These are phyloP conservation scores for Zaprionus vittiger DNA, from an alignment of 1,140 invertebrate species.

Conservation along the genomic window DNA sequence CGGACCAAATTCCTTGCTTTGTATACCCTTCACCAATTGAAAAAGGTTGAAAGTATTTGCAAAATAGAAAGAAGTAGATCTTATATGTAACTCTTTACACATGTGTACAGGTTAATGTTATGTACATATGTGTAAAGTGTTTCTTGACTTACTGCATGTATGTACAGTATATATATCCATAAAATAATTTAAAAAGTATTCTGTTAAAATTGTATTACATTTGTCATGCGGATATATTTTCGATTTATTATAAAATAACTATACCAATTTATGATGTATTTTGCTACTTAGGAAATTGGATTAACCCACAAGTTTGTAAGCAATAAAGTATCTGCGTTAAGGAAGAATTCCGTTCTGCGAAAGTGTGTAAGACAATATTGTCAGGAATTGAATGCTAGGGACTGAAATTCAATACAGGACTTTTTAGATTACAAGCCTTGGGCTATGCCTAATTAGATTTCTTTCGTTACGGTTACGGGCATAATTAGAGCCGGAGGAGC, in stretches of 20 bases:
- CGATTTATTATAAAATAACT: background rate
- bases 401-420: conserved; percentile 31
- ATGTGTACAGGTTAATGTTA: no score
- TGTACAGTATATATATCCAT: no score
- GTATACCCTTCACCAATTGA: no score
- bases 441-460: conserved; percentile 50
- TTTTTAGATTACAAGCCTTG: conserved; percentile 16
- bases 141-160: no score
- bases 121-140: no score
- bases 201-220: no score
- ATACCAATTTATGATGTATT: background rate
- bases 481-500: conserved; percentile 62
- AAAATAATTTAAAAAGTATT: no score
- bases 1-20: no score
- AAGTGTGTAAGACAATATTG: conserved; percentile 18
- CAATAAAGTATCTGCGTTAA: background rate
- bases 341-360: background rate
- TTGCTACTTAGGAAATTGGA: background rate
- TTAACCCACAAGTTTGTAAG: background rate
- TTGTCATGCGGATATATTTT: no score
- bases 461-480: conserved; percentile 32
- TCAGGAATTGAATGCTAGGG: conserved; percentile 12
- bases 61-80: no score
- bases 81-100: no score
- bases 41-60: no score